Evolutionary conservation across 2,113 vertebrate species (phyloP), one percentile per base, ranked within the genome.

Genomic region (Asarcornis scutulata): DNA sequence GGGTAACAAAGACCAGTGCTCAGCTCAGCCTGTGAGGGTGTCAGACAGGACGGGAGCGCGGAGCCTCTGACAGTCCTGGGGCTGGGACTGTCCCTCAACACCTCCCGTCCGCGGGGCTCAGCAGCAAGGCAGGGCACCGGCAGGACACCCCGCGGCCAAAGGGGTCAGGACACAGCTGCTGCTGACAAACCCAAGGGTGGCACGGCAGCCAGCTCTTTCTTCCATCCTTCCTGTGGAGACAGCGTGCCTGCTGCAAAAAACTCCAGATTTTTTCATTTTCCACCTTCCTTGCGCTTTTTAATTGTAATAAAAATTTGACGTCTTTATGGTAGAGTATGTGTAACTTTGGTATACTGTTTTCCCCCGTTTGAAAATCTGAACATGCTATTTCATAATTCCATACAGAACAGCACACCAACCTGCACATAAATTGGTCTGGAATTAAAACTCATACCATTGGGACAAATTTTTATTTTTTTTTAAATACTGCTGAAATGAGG

Each of bases 21-120:
- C 11, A 23, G 60, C 18, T 69, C 74, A 66, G 56, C 60, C 44
- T 31, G 12, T 0, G 2, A 25, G 48, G 44, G 13, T 16, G 6
- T 1, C 1, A 46, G 34, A 25, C 1, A 2, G 23, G 31, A 25
- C 2, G 27, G 52, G 60, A 2, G 7, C 5, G 48, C 4, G 1
- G 27, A 66, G 34, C 64, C 44, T 36, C 48, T 31, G 52, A 25
- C 27, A 58, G 16, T 44, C 60, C 55, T 6, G 29, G 84, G 13
- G 14, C 59, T 62, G 32, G 75, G 7, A 38, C 46, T 13, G 12
- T 7, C 60, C 29, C 59, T 31, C 9, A n/a, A 9, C 34, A 25
- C 14, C 17, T 18, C 75, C 46, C 46, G 14, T 10, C 15, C 17
- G 38, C 59, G 7, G 16, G 27, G 42, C 13, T 48, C 34, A 25